Evolutionary conservation across 2,888 invertebrate genomes (phyloP).

Genomic region (Conomelus anceps): DNA sequence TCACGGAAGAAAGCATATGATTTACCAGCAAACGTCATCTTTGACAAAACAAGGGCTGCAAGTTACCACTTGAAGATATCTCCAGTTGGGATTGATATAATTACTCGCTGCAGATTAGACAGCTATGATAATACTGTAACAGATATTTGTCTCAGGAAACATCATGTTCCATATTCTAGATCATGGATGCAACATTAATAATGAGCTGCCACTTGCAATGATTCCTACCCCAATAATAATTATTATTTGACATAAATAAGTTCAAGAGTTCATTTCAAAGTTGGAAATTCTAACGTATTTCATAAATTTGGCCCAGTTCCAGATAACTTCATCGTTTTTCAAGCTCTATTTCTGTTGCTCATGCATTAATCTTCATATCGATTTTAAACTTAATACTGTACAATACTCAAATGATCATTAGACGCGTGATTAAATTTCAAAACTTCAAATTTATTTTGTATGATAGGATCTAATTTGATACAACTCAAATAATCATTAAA

Average conservation of each 20-base stretch:
- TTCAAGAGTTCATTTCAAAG: not conserved
- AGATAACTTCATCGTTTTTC: too few species aligned
- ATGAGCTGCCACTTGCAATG: not conserved
- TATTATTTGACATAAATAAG: not conserved
- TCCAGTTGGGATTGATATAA: not conserved
- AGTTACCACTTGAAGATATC: not conserved
- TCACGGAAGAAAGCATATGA: not conserved
- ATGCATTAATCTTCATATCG: too few species aligned
- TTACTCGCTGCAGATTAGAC: not conserved
- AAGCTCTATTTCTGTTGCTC: too few species aligned
- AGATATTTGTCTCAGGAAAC: not conserved
- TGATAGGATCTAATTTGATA: not conserved
- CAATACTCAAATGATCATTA: too few species aligned
- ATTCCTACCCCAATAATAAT: not conserved
- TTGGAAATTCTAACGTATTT: too few species aligned
- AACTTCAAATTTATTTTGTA: not conserved
- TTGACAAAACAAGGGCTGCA: not conserved
- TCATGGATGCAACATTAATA: not conserved
- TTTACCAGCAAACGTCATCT: not conserved
- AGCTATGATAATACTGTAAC: not conserved
- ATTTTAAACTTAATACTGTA: too few species aligned
- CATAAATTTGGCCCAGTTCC: not conserved
- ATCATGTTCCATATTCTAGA: not conserved
- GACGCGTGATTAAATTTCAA: not conserved
- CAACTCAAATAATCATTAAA: too few species aligned